These are phyloP conservation scores for Tanypteryx hageni DNA, from an alignment of 2,888 invertebrate species.

Conservation along the genomic window DNA sequence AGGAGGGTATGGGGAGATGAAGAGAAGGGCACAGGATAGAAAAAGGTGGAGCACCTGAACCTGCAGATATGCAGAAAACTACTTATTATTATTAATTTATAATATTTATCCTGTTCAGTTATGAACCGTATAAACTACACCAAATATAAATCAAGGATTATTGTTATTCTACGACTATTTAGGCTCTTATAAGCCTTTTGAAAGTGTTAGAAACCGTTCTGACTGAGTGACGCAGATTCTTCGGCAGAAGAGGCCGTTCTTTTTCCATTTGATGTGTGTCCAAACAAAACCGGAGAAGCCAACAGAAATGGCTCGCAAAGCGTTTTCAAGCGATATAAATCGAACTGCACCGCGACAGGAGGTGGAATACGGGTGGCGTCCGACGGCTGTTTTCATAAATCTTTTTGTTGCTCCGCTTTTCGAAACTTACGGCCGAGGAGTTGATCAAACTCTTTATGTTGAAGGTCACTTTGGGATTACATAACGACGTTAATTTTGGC, in stretches of 20 bases:
- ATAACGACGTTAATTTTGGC: not conserved
- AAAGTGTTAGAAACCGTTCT: too few relatives aligned
- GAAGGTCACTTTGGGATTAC: not conserved
- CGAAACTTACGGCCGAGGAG: not conserved
- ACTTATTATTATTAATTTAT: too few relatives aligned
- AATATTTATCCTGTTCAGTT: too few relatives aligned
- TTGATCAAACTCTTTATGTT: not conserved
- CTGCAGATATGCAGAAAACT: too few relatives aligned
- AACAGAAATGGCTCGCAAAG: not conserved
- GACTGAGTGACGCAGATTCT: not conserved
- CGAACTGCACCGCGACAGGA: not conserved
- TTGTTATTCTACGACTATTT: too few relatives aligned
- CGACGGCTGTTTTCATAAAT: not conserved
- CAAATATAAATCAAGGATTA: too few relatives aligned
- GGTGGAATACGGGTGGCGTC: not conserved
- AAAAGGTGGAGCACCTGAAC: too few relatives aligned
- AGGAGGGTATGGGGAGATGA: too few relatives aligned
- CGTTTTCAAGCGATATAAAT: not conserved
- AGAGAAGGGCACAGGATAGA: too few relatives aligned
- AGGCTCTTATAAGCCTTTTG: too few relatives aligned
- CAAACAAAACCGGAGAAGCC: conserved; percentile 10
- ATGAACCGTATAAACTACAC: too few relatives aligned
- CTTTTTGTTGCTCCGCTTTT: not conserved
- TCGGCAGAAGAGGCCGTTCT: not conserved
- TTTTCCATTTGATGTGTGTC: not conserved